These are phyloP conservation scores for Microctonus aethiopoides DNA, from an alignment of 2,888 invertebrate species.

Conservation along the genomic window DNA sequence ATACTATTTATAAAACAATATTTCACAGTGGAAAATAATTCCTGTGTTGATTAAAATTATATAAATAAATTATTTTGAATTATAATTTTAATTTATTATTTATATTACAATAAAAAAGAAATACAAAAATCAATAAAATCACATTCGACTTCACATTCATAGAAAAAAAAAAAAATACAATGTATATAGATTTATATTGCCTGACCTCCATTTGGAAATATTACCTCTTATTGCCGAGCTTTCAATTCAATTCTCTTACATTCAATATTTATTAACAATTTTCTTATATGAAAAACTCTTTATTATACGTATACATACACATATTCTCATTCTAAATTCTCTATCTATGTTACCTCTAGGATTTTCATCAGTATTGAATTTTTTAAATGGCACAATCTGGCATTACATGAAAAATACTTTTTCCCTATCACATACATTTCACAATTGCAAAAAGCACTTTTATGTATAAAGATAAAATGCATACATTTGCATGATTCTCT, in stretches of 20 bases:
- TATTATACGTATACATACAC: too few relatives aligned
- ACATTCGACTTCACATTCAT: background rate
- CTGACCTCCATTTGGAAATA: background rate
- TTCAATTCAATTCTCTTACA: background rate
- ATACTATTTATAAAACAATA: too few relatives aligned
- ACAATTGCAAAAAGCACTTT: conserved; percentile 19
- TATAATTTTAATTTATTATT: too few relatives aligned
- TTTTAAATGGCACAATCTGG: background rate
- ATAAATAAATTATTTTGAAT: too few relatives aligned
- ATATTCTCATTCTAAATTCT: too few relatives aligned
- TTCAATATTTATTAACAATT: background rate
- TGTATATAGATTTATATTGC: background rate
- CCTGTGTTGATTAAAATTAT: too few relatives aligned
- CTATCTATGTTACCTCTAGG: too few relatives aligned
- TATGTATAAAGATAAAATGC: conserved; percentile 38
- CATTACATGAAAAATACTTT: background rate
- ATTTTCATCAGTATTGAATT: background rate
- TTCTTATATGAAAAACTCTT: background rate
- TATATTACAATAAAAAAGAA: background rate
- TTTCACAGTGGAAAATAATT: too few relatives aligned
- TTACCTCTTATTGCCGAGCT: background rate
- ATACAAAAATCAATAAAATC: background rate
- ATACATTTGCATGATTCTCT: conserved; percentile 42
- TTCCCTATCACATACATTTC: background rate
- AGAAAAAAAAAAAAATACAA: background rate